Conservation (phyloP, 2,888 invertebrate species). For the Digitonthophagus gazella region DNA sequence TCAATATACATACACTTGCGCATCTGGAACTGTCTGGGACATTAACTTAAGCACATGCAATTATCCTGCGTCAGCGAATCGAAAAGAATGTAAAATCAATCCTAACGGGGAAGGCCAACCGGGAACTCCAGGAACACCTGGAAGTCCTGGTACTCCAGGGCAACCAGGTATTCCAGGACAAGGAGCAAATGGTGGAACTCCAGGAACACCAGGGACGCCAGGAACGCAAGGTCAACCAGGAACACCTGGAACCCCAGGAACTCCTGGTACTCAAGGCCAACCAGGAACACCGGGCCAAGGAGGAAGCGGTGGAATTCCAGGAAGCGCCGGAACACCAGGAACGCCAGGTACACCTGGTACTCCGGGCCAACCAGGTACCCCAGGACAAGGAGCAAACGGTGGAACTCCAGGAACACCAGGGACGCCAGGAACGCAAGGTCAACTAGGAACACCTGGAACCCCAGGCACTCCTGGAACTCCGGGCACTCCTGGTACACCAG, state of each 20-base stretch:
- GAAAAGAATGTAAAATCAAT: conserved; percentile 67
- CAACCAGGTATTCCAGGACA: conserved; percentile 22
- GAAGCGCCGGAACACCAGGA: conserved; percentile 8
- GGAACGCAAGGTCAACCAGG: conserved; percentile 22
- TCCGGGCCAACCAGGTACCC: conserved; percentile 19
- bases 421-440: conserved; percentile 45
- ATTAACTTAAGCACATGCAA: conserved; percentile 67
- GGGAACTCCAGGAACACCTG: conserved; percentile 21
- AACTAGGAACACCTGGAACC: conserved; percentile 24
- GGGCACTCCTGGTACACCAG: conserved; percentile 19
- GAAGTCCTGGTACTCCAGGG: background rate
- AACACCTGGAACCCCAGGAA: conserved; percentile 29
- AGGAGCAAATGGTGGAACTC: conserved; percentile 15
- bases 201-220: conserved; percentile 16
- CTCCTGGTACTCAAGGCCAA: conserved; percentile 28
- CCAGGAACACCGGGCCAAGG: conserved; percentile 9
- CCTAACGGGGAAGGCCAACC: conserved; percentile 51
- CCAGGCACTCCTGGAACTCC: conserved; percentile 13
- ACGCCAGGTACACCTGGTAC: conserved; percentile 21
- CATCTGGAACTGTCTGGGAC: conserved; percentile 78
- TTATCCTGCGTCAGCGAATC: conserved; percentile 57
- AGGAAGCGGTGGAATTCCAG: background rate
- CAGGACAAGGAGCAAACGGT: conserved; percentile 24
- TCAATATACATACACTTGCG: conserved; percentile 69
- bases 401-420: conserved; percentile 24